phyloP scores from a whole-genome alignment of 2,113 vertebrate genomes.

The Amazona guildingii region DNA sequence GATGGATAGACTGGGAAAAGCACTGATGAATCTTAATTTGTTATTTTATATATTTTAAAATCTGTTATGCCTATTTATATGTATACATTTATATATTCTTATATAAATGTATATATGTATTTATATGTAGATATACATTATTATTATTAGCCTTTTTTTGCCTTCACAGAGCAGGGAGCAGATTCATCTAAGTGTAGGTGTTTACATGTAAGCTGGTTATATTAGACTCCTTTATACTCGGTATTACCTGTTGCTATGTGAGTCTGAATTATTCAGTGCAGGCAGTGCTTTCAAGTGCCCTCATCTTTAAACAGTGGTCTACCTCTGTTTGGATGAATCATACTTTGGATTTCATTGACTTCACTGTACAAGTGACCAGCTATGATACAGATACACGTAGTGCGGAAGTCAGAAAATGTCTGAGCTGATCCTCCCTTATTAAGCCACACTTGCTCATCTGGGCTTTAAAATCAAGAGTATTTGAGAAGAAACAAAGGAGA shows the following conservation, averaged over 20 bases:
- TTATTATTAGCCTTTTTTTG: neutral
- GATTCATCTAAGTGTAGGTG: neutral
- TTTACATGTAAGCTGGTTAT: neutral
- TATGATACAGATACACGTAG: fast-evolving
- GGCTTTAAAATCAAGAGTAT: neutral
- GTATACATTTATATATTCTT: neutral
- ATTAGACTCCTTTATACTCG: neutral
- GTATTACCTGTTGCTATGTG: neutral
- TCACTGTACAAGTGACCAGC: neutral
- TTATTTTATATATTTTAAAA: neutral
- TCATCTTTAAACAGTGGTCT: neutral
- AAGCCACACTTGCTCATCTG: neutral
- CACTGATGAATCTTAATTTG: neutral
- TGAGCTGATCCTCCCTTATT: neutral
- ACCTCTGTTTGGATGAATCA: neutral
- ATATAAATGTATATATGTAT: too few species aligned
- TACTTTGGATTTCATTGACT: neutral
- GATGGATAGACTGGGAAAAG: neutral
- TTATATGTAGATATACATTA: neutral
- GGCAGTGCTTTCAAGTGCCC: neutral
- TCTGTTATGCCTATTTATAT: neutral
- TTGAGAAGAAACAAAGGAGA: neutral
- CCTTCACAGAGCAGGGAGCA: neutral
- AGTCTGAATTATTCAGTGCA: neutral
- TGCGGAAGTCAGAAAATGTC: neutral